Evolutionary conservation across 2,113 vertebrate species (phyloP).

Genomic region (Heterocephalus glaber): DNA sequence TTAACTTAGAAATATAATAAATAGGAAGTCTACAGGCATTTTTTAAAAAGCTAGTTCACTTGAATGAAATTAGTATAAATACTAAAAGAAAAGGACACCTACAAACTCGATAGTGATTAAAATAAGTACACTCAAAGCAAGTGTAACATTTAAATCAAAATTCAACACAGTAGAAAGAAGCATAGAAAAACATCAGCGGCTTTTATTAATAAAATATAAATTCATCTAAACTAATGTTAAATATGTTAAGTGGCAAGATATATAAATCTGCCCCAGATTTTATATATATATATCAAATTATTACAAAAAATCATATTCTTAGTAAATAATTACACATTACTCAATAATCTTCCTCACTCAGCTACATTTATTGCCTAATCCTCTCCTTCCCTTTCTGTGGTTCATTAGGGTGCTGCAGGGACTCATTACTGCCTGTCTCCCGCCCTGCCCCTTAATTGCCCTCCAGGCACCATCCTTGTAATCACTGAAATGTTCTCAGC

Average conservation of each 20-base stretch:
- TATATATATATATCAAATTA: conserved; percentile 34
- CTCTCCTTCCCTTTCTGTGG: conserved; percentile 84
- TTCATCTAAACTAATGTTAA: conserved; percentile 64
- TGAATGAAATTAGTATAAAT: conserved; percentile 64
- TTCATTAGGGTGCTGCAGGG: conserved; percentile 88
- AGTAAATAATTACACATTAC: conserved; percentile 57
- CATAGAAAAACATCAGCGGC: conserved; percentile 16
- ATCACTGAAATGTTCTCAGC: conserved; percentile 78
- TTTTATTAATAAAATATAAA: conserved; percentile 63
- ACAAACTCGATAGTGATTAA: neutral
- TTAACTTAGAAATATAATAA: conserved; percentile 13
- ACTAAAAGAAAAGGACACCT: neutral
- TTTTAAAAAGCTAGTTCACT: neutral
- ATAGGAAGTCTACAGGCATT: neutral
- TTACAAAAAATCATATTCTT: conserved; percentile 8
- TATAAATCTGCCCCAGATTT: conserved; percentile 49
- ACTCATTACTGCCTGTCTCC: conserved; percentile 88
- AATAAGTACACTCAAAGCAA: conserved; percentile 16
- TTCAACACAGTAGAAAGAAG: conserved; percentile 48
- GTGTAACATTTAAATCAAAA: conserved; percentile 42
- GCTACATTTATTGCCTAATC: conserved; percentile 78
- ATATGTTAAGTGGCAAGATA: conserved; percentile 12
- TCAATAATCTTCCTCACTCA: conserved; percentile 58
- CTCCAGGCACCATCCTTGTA: conserved; percentile 88
- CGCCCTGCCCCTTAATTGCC: conserved; percentile 89